Percentiles rank a stretch among this genome's conserved stretches.
These are phyloP conservation scores for Amazona vittata DNA, from an alignment of 2,113 vertebrate species.

Conservation along the genomic window DNA sequence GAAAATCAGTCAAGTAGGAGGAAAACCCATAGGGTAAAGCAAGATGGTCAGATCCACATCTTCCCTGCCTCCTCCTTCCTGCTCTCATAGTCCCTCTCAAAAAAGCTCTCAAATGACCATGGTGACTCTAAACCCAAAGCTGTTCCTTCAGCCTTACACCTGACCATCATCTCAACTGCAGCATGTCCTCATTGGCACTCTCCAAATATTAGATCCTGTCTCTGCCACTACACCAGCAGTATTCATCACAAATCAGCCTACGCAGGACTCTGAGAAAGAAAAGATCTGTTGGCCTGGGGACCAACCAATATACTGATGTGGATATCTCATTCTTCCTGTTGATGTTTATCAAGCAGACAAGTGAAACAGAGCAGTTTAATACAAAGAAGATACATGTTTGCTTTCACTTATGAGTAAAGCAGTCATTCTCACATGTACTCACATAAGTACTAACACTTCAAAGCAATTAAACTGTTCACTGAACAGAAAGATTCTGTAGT, in stretches of 20 bases:
- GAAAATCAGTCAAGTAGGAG: not conserved
- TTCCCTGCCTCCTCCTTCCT: not conserved
- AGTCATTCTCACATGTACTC: not conserved
- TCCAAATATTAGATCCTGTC: not conserved
- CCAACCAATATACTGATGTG: not conserved
- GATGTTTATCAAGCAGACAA: not conserved
- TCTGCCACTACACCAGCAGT: not conserved
- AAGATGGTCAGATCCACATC: not conserved
- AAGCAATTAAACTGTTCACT: constrained; percentile 53
- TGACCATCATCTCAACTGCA: not conserved
- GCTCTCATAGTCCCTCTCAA: not conserved
- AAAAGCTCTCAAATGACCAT: not conserved
- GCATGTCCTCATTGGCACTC: not conserved
- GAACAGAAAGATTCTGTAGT: not conserved
- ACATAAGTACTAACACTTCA: not conserved
- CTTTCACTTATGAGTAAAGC: not conserved
- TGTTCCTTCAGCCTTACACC: not conserved
- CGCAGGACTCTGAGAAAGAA: not conserved
- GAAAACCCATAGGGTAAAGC: not conserved
- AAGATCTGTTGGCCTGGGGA: not conserved
- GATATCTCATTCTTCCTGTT: not conserved
- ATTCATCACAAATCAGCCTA: not conserved
- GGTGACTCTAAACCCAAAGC: not conserved
- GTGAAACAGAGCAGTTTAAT: not conserved
- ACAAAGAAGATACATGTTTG: not conserved